Percentiles rank a stretch among this genome's conserved stretches.
These are phyloP conservation scores for Drosophila setosimentum DNA, from an alignment of 2,888 invertebrate genomes.

Conservation along the genomic window DNA sequence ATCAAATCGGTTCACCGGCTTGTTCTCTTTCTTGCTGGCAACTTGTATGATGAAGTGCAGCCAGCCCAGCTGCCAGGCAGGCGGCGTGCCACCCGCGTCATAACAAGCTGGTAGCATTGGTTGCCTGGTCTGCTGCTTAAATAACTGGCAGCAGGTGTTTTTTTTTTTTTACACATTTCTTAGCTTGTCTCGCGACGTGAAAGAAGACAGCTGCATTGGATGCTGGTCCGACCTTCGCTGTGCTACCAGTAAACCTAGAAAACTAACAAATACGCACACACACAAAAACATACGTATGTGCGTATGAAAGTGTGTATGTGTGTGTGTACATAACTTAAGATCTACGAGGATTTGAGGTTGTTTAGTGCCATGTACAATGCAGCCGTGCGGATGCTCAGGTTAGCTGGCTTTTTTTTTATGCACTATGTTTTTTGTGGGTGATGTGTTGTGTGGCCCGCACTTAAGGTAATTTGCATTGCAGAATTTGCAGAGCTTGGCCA, in stretches of 20 bases:
- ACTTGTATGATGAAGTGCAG: slow-evolving; percentile 80
- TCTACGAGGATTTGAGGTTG: slow-evolving; percentile 81
- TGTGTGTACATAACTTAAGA: slow-evolving; percentile 75
- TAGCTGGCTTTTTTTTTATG: slow-evolving; percentile 22
- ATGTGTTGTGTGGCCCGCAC: slow-evolving; percentile 81
- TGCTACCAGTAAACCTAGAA: slow-evolving; percentile 27
- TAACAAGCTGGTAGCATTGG: slow-evolving; percentile 53
- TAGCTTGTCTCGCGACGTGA: slow-evolving; percentile 72
- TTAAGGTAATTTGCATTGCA: slow-evolving; percentile 82
- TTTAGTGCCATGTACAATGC: slow-evolving; percentile 78
- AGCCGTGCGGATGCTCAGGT: slow-evolving; percentile 41
- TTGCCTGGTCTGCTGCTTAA: slow-evolving; percentile 58
- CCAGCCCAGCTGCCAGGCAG: slow-evolving; percentile 28
- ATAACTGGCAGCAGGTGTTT: slow-evolving; percentile 82
- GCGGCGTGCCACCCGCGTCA: slow-evolving; percentile 67
- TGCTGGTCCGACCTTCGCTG: slow-evolving; percentile 33
- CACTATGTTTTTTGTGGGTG: slow-evolving; percentile 59
- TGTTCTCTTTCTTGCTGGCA: slow-evolving; percentile 51
- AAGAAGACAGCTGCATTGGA: slow-evolving; percentile 74
- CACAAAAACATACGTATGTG: neutral
- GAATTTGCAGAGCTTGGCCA: slow-evolving; percentile 80
- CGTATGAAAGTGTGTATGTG: slow-evolving; percentile 9
- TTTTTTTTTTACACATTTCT: slow-evolving; percentile 78
- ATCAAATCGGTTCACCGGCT: slow-evolving; percentile 22
- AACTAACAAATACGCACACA: slow-evolving; percentile 24